Percentiles rank a stretch among this genome's conserved stretches.
phyloP scores from a whole-genome alignment of 2,113 vertebrate species.

The Hiodon alosoides region DNA sequence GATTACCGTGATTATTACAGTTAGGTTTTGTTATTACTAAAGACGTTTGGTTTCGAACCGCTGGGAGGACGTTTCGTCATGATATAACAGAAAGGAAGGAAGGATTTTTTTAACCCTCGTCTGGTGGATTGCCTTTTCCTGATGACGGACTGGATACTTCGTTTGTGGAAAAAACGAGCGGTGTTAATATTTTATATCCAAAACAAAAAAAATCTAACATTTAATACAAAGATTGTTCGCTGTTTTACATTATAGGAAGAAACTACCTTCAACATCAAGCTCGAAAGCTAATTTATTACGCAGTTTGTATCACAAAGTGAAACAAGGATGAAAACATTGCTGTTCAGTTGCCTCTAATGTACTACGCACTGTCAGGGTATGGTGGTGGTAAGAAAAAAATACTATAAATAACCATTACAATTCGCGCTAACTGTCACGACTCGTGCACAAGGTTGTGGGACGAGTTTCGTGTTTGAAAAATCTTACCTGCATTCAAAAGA shows the following conservation, averaged over 20 bases:
- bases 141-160: constrained; percentile 43
- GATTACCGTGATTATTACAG: constrained; percentile 14
- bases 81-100: constrained; percentile 58
- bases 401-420: constrained; percentile 66
- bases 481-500: constrained; percentile 35
- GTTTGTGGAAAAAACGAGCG: constrained; percentile 29
- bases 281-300: constrained; percentile 16
- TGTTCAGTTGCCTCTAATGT: constrained; percentile 45
- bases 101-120: constrained; percentile 47
- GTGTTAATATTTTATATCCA: not conserved
- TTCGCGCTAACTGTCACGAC: constrained; percentile 64
- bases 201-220: not conserved
- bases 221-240: not conserved
- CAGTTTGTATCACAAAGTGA: constrained; percentile 56
- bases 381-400: constrained; percentile 57
- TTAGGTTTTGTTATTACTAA: constrained; percentile 26
- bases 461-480: constrained; percentile 49
- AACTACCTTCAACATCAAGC: not conserved
- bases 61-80: constrained; percentile 63
- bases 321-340: constrained; percentile 60
- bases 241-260: not conserved
- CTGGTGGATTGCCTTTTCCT: constrained; percentile 51
- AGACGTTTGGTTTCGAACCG: constrained; percentile 11
- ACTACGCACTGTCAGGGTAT: constrained; percentile 55
- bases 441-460: constrained; percentile 56